Evolutionary conservation across 1,140 invertebrate genomes (phyloP), one percentile per base, ranked within the genome.

Genomic region (Bombus polaris): DNA sequence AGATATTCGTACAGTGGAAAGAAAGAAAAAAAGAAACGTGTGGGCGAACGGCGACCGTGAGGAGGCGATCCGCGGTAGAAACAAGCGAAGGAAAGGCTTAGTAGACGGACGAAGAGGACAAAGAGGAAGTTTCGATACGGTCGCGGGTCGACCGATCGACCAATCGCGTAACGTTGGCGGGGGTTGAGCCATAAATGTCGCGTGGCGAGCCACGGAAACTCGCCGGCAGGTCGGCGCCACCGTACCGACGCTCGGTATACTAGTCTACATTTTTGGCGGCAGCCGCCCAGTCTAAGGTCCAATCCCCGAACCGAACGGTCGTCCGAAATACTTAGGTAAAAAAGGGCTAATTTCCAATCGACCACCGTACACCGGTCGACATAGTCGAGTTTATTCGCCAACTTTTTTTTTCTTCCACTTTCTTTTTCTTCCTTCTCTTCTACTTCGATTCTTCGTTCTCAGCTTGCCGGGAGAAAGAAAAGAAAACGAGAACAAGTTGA

Each of bases 231-330:
- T 91, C 88, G 94, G 93, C 94, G 94, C 94, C 92, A 94, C 93
- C 47, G 91, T 92, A 83, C 89, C 77, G 72, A 90, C 83, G 90
- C 87, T 80, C 83, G 89, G 91, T 95, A 95, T 95, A 95, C 94
- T 95, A 95, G 91, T 94, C 91, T 89, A 92, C 90, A 93, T 88
- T 95, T 94, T 95, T 94, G 94, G 91, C 93, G 93, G 92, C 92
- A 89, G 84, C 87, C 85, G 92, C 90, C 92, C 95, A 95, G 95
- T 95, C 93, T 94, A 93, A 95, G 94, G 93, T 95, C 93, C 94
- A 95, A 95, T 92, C 93, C 88, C 93, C 95, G 94, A 95, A 94
- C 94, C 95, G 94, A 95, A 95, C 95, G 94, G 95, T 95, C 94
- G 94, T 92, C 93, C 95, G 94, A 95, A 95, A 91, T 85, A 91